Evolutionary conservation across 2,113 vertebrate species (phyloP).

Genomic region (Hipposideros armiger): DNA sequence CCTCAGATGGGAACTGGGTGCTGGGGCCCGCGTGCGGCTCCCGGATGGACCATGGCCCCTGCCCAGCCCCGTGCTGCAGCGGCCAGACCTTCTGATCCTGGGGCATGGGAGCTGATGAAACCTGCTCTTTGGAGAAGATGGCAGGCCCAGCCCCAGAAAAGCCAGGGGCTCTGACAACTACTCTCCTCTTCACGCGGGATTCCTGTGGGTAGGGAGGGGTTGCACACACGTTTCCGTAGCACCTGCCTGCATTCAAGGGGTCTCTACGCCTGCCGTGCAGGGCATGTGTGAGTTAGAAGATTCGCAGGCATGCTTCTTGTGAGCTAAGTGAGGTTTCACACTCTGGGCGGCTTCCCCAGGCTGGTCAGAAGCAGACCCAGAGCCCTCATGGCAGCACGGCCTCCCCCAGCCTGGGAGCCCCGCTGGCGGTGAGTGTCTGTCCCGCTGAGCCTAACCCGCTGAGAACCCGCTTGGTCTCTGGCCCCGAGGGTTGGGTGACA

Average conservation of each 20-base stretch:
- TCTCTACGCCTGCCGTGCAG: accelerated
- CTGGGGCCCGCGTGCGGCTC: accelerated
- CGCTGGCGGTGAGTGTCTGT: accelerated
- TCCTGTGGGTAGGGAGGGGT: no score
- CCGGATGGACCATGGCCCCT: background rate
- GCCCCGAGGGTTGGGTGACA: background rate
- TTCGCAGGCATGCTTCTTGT: accelerated
- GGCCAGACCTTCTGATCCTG: no score
- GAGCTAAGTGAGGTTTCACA: accelerated
- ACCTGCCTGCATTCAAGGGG: accelerated
- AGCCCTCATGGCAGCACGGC: accelerated
- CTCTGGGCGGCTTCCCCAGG: accelerated
- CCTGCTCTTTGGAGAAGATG: background rate
- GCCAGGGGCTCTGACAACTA: accelerated
- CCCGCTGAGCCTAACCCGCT: accelerated
- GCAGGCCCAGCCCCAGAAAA: no score
- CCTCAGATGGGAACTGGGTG: accelerated
- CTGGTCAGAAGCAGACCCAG: background rate
- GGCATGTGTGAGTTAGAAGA: accelerated
- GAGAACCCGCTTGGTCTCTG: accelerated
- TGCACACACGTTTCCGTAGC: accelerated
- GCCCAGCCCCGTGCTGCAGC: no score
- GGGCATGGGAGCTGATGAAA: background rate
- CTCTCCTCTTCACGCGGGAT: no score
- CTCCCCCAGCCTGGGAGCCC: background rate